These are phyloP conservation scores for Drosophila seguyi DNA, from an alignment of 1,140 invertebrate genomes.

Conservation along the genomic window DNA sequence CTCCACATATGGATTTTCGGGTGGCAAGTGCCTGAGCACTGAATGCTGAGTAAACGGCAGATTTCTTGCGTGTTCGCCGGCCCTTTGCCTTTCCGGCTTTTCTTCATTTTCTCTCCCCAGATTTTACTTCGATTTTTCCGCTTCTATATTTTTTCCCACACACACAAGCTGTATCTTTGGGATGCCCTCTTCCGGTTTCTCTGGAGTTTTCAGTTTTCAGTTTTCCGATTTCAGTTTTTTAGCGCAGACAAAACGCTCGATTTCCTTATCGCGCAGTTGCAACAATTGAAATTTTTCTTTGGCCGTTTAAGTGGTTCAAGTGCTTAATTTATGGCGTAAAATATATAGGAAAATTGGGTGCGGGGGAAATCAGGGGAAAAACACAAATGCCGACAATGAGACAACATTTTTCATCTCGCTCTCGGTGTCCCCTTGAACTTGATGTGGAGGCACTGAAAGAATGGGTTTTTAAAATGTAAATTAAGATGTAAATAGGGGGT, in stretches of 20 bases:
- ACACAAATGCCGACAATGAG: constrained; percentile 76
- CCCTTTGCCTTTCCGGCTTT: constrained; percentile 36
- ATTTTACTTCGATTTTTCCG: constrained; percentile 17
- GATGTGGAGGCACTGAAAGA: constrained; percentile 6
- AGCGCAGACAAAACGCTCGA: constrained; percentile 48
- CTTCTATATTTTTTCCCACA: constrained; percentile 58
- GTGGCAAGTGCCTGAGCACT: constrained; percentile 33
- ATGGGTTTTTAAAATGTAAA: too few relatives aligned
- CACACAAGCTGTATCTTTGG: constrained; percentile 26
- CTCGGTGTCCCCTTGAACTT: constrained; percentile 63
- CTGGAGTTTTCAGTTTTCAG: constrained; percentile 36
- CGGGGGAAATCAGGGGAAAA: constrained; percentile 50
- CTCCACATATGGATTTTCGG: constrained; percentile 37
- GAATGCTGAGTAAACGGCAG: constrained; percentile 59
- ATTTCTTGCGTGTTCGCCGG: constrained; percentile 71
- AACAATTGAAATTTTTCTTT: constrained; percentile 52
- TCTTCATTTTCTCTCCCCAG: constrained; percentile 32
- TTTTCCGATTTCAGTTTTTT: constrained; percentile 21
- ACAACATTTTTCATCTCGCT: constrained; percentile 67
- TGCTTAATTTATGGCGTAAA: constrained; percentile 80
- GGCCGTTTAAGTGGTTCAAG: constrained; percentile 66
- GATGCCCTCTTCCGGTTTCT: constrained; percentile 60
- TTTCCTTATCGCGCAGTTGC: constrained; percentile 67
- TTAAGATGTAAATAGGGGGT: too few relatives aligned
- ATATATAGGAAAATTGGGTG: constrained; percentile 74